Conservation (phyloP, 1,140 invertebrate species). For the Mercenaria mercenaria region DNA sequence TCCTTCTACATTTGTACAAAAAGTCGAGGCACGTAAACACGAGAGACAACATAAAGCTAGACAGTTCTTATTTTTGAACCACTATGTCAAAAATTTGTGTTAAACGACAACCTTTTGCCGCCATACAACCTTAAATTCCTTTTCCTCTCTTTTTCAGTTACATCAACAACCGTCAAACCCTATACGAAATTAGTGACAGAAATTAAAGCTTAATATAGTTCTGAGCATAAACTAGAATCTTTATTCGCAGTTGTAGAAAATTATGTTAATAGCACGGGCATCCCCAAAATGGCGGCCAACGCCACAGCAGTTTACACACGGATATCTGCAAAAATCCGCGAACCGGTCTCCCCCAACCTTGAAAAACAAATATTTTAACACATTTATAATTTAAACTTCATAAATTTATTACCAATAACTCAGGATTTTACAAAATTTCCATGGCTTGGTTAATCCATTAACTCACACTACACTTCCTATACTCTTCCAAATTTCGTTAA, state of each 20-base stretch:
- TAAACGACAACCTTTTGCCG: too few relatives aligned
- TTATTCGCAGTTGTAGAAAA: background rate
- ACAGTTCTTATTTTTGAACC: too few relatives aligned
- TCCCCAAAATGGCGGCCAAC: conserved; percentile 10
- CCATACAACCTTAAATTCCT: too few relatives aligned
- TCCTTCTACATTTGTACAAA: too few relatives aligned
- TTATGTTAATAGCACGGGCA: background rate
- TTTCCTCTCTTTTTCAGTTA: too few relatives aligned
- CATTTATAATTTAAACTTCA: background rate
- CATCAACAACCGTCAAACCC: too few relatives aligned
- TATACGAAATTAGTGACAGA: too few relatives aligned
- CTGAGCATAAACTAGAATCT: too few relatives aligned
- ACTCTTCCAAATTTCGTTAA: background rate
- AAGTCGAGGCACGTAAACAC: too few relatives aligned
- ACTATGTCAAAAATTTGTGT: too few relatives aligned
- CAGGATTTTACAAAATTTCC: background rate
- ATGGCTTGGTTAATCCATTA: background rate
- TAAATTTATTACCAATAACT: background rate
- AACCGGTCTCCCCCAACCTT: background rate
- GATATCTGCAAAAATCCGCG: conserved; percentile 9
- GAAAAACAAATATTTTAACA: background rate
- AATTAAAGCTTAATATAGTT: too few relatives aligned
- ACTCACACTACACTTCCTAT: background rate
- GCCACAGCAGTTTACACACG: background rate
- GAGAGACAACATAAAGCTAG: too few relatives aligned